Evolutionary conservation across 2,797 vertebrate genomes (phyloP), one percentile per base, ranked within the genome.

Genomic region (Crypturellus tataupa): DNA sequence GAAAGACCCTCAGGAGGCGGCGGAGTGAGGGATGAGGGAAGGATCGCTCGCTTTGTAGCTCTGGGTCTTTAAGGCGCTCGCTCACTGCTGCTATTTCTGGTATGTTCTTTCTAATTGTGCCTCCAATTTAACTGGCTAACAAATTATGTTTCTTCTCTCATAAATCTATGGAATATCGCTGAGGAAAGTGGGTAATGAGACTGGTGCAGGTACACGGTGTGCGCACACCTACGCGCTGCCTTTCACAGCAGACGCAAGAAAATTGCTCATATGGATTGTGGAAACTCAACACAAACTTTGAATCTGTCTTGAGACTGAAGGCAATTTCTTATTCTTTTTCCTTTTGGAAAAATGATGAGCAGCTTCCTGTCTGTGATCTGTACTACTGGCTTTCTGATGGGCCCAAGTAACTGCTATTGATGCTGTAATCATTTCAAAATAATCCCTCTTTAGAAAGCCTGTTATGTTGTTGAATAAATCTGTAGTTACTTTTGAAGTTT

Each of bases 391-490:
- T 94, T 96, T 96, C 75, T 70, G 67, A 83, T 79, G 94, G 89
- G 89, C 85, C 82, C 64, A 69, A 63, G 62, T 92, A 95, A 87
- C 87, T 93, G 94, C 85, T 72, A 94, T 86, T 90, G 93, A 90
- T 96, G 91, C 93, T 70, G 60, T 91, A 96, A 87, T 92, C 80
- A 63, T 87, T 94, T 96, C 80, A 93, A 87, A 95, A 90, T 96
- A 96, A 96, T 97, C 96, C 91, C 59, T 89, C 82, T 95, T 88
- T 78, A 90, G 89, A 95, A 97, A 95, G 90, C 89, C 93, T 73
- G 62, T 95, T 93, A 64, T 44, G 71, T 88, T 77, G 37, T 83
- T 87, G 86, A 95, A 94, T 93, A 95, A 93, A 96, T 89, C 89
- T 85, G 72, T 70, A 24, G 46, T 94, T 93, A 70, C 76, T 93